A percentile compares a stretch with the other conserved stretches of the same genome.
Evolutionary conservation across 2,113 vertebrate species (phyloP).

Genomic region (Synodontis membranacea): DNA sequence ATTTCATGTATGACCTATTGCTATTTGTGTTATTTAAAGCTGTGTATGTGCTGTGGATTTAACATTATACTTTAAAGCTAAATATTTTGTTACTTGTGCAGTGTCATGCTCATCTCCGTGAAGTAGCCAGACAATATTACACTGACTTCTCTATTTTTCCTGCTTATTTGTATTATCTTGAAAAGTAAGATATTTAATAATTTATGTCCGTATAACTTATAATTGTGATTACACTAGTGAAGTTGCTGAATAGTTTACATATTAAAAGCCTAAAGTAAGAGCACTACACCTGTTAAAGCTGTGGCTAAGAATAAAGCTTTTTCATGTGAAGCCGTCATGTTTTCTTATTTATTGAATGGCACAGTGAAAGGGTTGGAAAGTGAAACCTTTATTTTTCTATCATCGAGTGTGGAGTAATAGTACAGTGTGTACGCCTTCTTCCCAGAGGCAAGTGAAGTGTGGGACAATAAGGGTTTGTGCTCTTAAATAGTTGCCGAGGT

Average conservation of each 20-base stretch:
- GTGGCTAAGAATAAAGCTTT: constrained; percentile 86
- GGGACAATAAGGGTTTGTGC: not conserved
- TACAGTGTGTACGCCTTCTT: not conserved
- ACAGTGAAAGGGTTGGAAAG: not conserved
- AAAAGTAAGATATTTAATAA: constrained; percentile 75
- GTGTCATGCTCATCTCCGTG: constrained; percentile 69
- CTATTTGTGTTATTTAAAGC: constrained; percentile 75
- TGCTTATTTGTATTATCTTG: constrained; percentile 71
- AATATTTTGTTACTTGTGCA: constrained; percentile 75
- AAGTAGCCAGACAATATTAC: constrained; percentile 66
- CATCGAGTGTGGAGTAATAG: not conserved
- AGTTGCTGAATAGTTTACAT: constrained; percentile 78
- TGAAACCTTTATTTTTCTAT: not conserved
- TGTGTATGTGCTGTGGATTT: constrained; percentile 74
- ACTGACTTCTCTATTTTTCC: constrained; percentile 63
- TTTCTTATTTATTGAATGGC: constrained; percentile 6
- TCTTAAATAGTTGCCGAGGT: not conserved
- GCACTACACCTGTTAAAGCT: constrained; percentile 80
- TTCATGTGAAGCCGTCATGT: constrained; percentile 62
- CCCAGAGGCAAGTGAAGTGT: not conserved
- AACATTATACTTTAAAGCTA: constrained; percentile 64
- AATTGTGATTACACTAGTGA: constrained; percentile 75
- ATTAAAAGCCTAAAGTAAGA: constrained; percentile 74
- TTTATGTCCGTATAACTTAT: constrained; percentile 75
- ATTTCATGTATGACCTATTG: constrained; percentile 65